These are phyloP conservation scores for Crossocerus cetratus DNA, from an alignment of 2,888 invertebrate species.

Conservation along the genomic window DNA sequence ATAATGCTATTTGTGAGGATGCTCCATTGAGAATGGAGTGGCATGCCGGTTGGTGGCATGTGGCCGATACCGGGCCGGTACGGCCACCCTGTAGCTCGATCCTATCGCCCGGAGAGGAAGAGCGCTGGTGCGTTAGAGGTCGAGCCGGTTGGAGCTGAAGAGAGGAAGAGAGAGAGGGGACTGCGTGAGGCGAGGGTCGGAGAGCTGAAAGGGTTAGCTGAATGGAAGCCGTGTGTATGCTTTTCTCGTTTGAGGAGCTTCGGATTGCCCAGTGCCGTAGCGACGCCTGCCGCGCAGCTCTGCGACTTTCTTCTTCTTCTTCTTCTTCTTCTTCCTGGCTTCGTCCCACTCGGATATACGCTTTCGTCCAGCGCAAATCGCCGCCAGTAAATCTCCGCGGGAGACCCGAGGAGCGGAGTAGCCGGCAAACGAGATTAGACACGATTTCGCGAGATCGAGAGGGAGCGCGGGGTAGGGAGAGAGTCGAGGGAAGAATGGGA, in stretches of 20 bases:
- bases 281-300: slow-evolving; percentile 27
- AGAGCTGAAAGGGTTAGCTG: slow-evolving; percentile 70
- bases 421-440: too few species aligned
- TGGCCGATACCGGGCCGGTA: not conserved
- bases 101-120: not conserved
- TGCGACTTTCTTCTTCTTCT: not conserved
- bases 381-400: too few species aligned
- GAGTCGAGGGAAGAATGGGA: too few species aligned
- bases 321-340: not conserved
- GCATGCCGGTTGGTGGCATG: too few species aligned
- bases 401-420: too few species aligned
- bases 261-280: slow-evolving; percentile 61
- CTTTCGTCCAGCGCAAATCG: too few species aligned
- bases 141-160: not conserved
- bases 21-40: too few species aligned
- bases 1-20: too few species aligned
- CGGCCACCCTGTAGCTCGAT: not conserved
- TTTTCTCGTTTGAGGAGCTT: slow-evolving; percentile 71
- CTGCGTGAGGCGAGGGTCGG: slow-evolving; percentile 33
- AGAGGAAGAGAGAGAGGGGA: slow-evolving; percentile 38
- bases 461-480: too few species aligned
- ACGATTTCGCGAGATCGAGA: too few species aligned
- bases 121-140: not conserved
- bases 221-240: slow-evolving; percentile 72
- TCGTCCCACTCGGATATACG: not conserved